Evolutionary conservation across 2,113 vertebrate species (phyloP), one percentile per base, ranked within the genome.

Genomic region (Lepus americanus): DNA sequence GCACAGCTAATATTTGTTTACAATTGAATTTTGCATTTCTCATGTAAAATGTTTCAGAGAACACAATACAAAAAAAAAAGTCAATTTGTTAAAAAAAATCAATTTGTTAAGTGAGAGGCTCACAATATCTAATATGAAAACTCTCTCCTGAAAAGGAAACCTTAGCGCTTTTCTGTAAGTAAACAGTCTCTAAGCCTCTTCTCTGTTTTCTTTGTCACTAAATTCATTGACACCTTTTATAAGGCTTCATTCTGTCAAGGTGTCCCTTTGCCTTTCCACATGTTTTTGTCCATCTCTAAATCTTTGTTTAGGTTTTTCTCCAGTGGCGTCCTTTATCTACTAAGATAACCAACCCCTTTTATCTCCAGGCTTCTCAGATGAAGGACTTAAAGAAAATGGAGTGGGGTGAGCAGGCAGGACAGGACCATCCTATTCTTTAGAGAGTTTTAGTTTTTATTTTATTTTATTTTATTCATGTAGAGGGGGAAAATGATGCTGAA

Each of bases 331-430:
- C 86, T 95, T 96, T 97, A 95, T 96, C 92, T 94, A 88, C 81
- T 92, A 73, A 95, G 95, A 96, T 96, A 97, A 97, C 92, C 78
- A 95, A 20, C 20, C 94, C n/a, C 51, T 96, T 94, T 97, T 95
- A 97, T 94, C 94, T 96, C 73, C n/a, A 83, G 73, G 78, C 67
- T 61, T 94, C 88, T 97, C 59, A 64, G 70, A 93, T 87, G 95
- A 95, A 97, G 86, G 85, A 2, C 59, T 96, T 94, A 82, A 94
- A 53, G 86, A 87, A 92, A 90, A 6, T 49, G 6, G 27, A 90
- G 19, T 36, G 59, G 23, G 10, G 39, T 36, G 13, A 63, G 44
- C 53, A 76, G 61, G 53, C 79, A 66, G 61, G 31, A 83, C 39
- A 78, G 5, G 36, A 55, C 5, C 63, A 13, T 53, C 36, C 29